Conservation (phyloP, 2,797 vertebrate species). For the Betta splendens region DNA sequence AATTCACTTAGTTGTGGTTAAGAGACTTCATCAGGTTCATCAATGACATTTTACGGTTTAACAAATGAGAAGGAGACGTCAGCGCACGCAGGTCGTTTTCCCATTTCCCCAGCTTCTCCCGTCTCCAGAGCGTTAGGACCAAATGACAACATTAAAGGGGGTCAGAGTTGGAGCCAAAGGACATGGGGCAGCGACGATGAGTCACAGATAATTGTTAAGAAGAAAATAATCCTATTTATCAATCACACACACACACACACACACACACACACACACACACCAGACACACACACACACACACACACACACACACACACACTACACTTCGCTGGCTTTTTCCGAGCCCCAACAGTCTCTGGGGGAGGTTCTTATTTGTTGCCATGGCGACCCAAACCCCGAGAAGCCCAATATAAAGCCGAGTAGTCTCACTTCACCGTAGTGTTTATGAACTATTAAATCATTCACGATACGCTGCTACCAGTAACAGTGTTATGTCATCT, state of each 20-base stretch:
- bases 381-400: slow-evolving; percentile 75
- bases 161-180: slow-evolving; percentile 38
- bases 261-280: not conserved
- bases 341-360: slow-evolving; percentile 63
- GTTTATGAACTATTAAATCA: slow-evolving; percentile 69
- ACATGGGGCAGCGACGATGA: slow-evolving; percentile 36
- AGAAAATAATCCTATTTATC: slow-evolving; percentile 45
- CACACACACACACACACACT: slow-evolving; percentile 25
- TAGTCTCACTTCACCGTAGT: slow-evolving; percentile 60
- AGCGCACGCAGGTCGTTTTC: slow-evolving; percentile 32
- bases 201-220: slow-evolving; percentile 44
- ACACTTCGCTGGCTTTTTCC: slow-evolving; percentile 34
- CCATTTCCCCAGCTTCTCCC: slow-evolving; percentile 9
- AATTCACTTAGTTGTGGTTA: slow-evolving; percentile 34
- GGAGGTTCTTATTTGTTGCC: slow-evolving; percentile 77
- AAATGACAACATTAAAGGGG: slow-evolving; percentile 40
- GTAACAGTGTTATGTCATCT: slow-evolving; percentile 53
- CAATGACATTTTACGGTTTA: slow-evolving; percentile 35
- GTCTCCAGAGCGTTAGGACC: slow-evolving; percentile 33
- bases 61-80: slow-evolving; percentile 32
- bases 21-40: slow-evolving; percentile 9
- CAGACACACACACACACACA: slow-evolving; percentile 19
- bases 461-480: slow-evolving; percentile 59
- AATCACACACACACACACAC: slow-evolving; percentile 38
- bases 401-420: slow-evolving; percentile 64